Base-by-base conservation (phyloP, 2,888 invertebrate species). In the Trilocha varians region DNA sequence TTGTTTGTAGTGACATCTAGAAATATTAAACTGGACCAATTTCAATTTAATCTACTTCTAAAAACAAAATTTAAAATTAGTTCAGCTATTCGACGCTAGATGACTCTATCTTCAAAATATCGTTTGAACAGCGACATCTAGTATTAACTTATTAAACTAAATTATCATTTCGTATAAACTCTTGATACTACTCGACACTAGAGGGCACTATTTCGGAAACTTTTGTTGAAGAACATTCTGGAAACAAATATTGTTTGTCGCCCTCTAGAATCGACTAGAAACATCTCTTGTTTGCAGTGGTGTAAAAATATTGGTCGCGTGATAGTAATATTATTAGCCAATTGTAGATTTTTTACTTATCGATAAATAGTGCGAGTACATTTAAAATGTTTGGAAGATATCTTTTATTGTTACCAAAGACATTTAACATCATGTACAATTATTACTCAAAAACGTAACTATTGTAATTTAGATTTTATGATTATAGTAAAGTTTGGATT, bases 161-260 rank as follows among this genome's bases (percentile, higher is more conserved):
- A 4, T 25, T 2, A 25, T 25, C 2, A 2, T 9, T 11, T 25
- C 4, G 11, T 2, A n/a, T 25, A 5, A 16, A 14, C 8, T 47
- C 41, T 34, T 55, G 35, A 36, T n/a, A 42, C 73, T 68, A 70
- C 47, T 69, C 48, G 34, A 34, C 49, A 49, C 45, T 43, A 73
- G 73, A 61, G 62, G 62, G 48, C 53, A 14, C 2, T 46, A 17
- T 5, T 13, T 5, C 4, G 8, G 1, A 9, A 13, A 16, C 16
- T 5, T 25, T 32, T 52, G 37, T 39, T n/a, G n/a, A n/a, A 38
- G 51, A 56, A 44, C 13, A 13, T 55, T 58, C 57, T 48, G 32
- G 59, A 59, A 41, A 4, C 9, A 5, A 18, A 11, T 11, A n/a
- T 1, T 13, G 4, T 16, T 9, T 3, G n/a, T 5, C 35, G 36